Conservation (phyloP, 1,140 invertebrate genomes). For the Argopecten irradians region DNA sequence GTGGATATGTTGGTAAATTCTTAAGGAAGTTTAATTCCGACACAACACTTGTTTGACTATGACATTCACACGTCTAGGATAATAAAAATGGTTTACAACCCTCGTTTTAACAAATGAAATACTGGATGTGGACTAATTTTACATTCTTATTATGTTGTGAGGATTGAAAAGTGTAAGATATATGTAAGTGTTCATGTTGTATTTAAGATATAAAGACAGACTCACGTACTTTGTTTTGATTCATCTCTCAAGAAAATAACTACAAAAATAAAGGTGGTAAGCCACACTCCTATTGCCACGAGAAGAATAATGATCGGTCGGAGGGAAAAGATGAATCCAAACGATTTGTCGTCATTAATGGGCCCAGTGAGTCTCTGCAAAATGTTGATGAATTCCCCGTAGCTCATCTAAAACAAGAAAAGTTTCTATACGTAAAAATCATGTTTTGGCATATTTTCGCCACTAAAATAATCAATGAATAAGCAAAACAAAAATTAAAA, state of each 20-base stretch:
- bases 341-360: constrained; percentile 23
- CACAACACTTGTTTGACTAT: too few relatives aligned
- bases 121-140: too few relatives aligned
- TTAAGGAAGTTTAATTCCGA: too few relatives aligned
- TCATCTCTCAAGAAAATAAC: constrained; percentile 56
- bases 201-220: neutral
- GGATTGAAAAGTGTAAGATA: constrained; percentile 46
- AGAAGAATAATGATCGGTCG: constrained; percentile 51
- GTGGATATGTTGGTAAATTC: too few relatives aligned
- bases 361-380: constrained; percentile 40
- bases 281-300: constrained; percentile 57
- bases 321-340: constrained; percentile 50
- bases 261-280: constrained; percentile 62
- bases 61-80: too few relatives aligned
- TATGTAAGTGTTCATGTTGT: constrained; percentile 30
- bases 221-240: constrained; percentile 49
- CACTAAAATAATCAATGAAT: too few relatives aligned
- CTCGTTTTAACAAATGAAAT: constrained; percentile 42
- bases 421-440: too few relatives aligned
- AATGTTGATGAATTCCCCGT: constrained; percentile 49
- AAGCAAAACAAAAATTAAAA: too few relatives aligned
- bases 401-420: constrained; percentile 34
- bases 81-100: too few relatives aligned
- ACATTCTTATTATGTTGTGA: constrained; percentile 45
- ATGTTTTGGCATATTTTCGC: too few relatives aligned